Conservation (phyloP, 2,888 invertebrate genomes). For the Pristionchus mayeri region DNA sequence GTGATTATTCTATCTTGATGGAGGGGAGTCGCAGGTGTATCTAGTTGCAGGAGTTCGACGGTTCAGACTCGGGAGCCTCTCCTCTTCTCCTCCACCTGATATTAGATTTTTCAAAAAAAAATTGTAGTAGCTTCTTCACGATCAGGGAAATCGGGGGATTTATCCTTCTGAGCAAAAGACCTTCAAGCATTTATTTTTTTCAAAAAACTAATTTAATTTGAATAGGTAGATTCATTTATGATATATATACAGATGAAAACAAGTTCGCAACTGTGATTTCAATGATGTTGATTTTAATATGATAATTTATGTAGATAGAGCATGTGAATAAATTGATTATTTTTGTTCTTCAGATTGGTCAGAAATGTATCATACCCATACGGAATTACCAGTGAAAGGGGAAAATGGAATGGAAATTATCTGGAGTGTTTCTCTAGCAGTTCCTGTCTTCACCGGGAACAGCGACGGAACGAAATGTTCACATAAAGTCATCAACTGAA, state of each 20-base stretch:
- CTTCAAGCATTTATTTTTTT: not conserved
- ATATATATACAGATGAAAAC: not conserved
- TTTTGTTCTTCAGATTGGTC: constrained; percentile 16
- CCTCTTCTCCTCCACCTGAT: no score
- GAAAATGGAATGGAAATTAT: not conserved
- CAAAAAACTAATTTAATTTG: not conserved
- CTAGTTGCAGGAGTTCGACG: no score
- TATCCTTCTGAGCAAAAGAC: no score
- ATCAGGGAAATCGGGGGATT: no score
- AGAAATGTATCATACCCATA: constrained; percentile 5
- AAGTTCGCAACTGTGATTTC: not conserved
- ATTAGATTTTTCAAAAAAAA: no score
- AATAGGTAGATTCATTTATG: not conserved
- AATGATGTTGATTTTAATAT: not conserved
- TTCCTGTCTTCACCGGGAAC: not conserved
- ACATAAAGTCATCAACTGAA: no score
- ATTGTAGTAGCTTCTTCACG: no score
- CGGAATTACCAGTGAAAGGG: not conserved
- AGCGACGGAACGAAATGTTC: not conserved
- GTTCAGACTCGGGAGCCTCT: no score
- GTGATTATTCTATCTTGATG: no score
- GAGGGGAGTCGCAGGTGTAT: no score
- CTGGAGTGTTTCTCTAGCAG: not conserved
- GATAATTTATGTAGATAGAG: no score
- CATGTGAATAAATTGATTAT: no score